Evolutionary conservation across 2,113 vertebrate genomes (phyloP), one percentile per base, ranked within the genome.

Genomic region (Lucifuga dentata): DNA sequence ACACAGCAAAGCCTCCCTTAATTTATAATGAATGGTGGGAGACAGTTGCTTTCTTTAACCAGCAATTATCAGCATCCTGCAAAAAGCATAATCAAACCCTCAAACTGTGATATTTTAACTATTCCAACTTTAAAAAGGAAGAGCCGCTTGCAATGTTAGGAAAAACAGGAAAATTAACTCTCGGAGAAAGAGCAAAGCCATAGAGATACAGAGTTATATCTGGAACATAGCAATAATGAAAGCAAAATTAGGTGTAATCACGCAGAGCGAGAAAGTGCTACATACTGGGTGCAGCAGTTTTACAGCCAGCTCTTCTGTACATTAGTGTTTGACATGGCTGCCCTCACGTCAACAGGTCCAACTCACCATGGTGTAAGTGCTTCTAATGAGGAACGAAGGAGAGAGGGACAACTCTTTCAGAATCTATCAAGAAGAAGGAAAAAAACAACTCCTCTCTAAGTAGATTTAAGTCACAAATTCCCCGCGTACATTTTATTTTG

Each of bases 241-340:
- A 79, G 62, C 40, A 64, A 51, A 70, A 82, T 86, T 76, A 75
- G 76, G 73, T 85, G 71, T 81, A 83, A 85, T 84, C 73, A 86
- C 60, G 76, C 65, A 68, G 73, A 69, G 60, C 61, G 29, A 76
- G 72, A 82, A 60, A 67, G 46, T 55, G 45, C 51, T 55, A 46
- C 61, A 78, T 40, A 32, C 44, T 67, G 49, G 57, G 58, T 33
- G 44, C 70, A 45, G 68, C 57, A 49, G 39, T 75, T 51, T 53
- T n/a, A 26, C 45, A 50, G 60, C 38, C 20, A 43, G 72, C 65
- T 67, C 76, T 72, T 33, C 55, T 57, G 17, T 60, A 52, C 71
- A 82, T 75, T 75, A 76, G 55, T 67, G 61, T 80, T 26, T 68
- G 56, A 76, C 73, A 84, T 45, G 55, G 52, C 57, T 53, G 78